These are phyloP conservation scores for Drosophila histrio DNA, from an alignment of 2,888 invertebrate genomes.

Conservation along the genomic window DNA sequence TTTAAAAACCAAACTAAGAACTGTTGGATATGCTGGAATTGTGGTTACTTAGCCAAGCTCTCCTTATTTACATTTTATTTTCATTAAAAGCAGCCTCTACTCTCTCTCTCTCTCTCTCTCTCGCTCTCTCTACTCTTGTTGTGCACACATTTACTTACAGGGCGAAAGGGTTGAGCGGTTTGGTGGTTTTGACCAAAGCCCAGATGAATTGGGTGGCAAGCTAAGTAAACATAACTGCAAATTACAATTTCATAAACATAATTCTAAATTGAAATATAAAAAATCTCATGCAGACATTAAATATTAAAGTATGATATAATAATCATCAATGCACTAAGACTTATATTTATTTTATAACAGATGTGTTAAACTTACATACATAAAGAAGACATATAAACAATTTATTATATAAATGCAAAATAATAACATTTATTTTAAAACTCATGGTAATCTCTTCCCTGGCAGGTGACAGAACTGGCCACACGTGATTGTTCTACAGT, in stretches of 20 bases:
- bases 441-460: not conserved
- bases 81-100: not conserved
- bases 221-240: constrained; percentile 1
- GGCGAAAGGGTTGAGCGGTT: not conserved
- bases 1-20: not conserved
- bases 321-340: too few species aligned
- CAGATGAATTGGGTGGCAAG: not conserved
- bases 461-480: not conserved
- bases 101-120: not conserved
- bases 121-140: not conserved
- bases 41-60: constrained; percentile 8
- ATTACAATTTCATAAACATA: not conserved
- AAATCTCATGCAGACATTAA: too few species aligned
- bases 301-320: too few species aligned
- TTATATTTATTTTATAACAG: too few species aligned
- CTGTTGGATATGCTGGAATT: constrained; percentile 5
- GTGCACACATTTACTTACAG: constrained; percentile 1
- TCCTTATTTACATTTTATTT: constrained; percentile 14
- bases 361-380: too few species aligned
- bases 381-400: too few species aligned
- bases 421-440: not conserved
- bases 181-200: not conserved
- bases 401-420: too few species aligned
- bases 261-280: not conserved
- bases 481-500: not conserved